Conservation (phyloP, 2,888 invertebrate species). For the Thyatira batis region DNA sequence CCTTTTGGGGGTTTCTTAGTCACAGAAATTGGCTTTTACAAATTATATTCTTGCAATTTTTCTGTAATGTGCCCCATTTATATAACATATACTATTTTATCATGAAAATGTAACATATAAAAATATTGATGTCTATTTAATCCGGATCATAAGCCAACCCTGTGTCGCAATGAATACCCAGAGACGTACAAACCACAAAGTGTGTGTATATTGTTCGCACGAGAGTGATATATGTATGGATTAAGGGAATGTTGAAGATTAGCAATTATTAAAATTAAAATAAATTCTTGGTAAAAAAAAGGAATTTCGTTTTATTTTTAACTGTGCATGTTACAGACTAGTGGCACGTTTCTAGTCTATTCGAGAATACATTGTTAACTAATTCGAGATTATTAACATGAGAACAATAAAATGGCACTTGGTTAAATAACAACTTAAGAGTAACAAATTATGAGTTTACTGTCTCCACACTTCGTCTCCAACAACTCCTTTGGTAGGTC, state of each 20-base stretch:
- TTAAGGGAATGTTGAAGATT: conserved; percentile 56
- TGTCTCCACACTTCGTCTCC: conserved; percentile 28
- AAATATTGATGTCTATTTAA: conserved; percentile 31
- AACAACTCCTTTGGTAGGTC: conserved; percentile 40
- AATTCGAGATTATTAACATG: conserved; percentile 41
- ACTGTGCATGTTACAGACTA: conserved; percentile 35
- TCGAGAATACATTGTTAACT: conserved; percentile 47
- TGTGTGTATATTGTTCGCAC: conserved; percentile 37
- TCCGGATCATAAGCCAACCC: conserved; percentile 25
- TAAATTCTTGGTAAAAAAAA: conserved; percentile 69
- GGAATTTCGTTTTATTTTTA: conserved; percentile 45
- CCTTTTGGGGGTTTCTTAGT: conserved; percentile 26
- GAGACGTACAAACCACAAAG: conserved; percentile 46
- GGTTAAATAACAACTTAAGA: conserved; percentile 50
- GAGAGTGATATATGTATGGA: conserved; percentile 51
- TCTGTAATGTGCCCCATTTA: conserved; percentile 19
- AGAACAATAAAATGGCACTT: conserved; percentile 64
- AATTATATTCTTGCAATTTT: neutral
- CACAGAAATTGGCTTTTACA: conserved; percentile 17
- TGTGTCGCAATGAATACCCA: conserved; percentile 24
- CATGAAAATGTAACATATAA: conserved; percentile 7
- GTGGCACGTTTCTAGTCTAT: conserved; percentile 17
- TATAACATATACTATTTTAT: conserved; percentile 18
- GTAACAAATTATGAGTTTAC: conserved; percentile 36
- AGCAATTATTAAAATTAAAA: conserved; percentile 60